Evolutionary conservation across 2,888 invertebrate genomes (phyloP).

Genomic region (Lasioglossum leucozonium): DNA sequence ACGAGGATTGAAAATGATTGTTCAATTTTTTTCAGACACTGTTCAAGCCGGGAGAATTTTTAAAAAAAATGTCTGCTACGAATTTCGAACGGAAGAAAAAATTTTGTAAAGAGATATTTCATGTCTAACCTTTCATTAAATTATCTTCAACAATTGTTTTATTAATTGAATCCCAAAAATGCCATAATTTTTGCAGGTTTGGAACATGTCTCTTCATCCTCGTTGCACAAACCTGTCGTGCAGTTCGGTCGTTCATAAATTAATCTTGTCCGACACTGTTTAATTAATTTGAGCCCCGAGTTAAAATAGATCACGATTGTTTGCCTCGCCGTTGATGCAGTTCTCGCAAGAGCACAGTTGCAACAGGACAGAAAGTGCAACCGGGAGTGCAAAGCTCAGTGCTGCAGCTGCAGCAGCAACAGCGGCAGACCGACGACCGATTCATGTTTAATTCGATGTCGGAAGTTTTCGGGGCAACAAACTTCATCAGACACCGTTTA

Average conservation of each 20-base stretch:
- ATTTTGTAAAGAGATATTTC: no score
- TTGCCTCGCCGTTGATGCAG: background rate
- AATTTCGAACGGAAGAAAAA: no score
- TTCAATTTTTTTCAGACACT: no score
- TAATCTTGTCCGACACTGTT: background rate
- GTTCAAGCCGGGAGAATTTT: no score
- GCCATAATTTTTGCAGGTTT: background rate
- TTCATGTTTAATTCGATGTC: slow-evolving; percentile 18
- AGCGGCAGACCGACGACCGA: background rate
- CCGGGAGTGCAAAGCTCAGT: background rate
- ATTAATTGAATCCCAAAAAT: background rate
- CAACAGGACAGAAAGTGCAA: background rate
- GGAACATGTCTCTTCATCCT: background rate
- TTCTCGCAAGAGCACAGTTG: background rate
- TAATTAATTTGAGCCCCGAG: background rate
- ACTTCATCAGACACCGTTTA: slow-evolving; percentile 21
- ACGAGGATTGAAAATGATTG: background rate
- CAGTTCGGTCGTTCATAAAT: background rate
- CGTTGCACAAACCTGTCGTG: background rate
- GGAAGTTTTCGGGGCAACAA: slow-evolving; percentile 1
- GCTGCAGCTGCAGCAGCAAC: background rate
- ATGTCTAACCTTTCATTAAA: no score
- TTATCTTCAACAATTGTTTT: no score
- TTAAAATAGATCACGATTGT: background rate
- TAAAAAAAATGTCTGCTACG: no score